Base-by-base conservation (phyloP, 2,797 vertebrate genomes). In the Gymnoscopelus braueri region DNA sequence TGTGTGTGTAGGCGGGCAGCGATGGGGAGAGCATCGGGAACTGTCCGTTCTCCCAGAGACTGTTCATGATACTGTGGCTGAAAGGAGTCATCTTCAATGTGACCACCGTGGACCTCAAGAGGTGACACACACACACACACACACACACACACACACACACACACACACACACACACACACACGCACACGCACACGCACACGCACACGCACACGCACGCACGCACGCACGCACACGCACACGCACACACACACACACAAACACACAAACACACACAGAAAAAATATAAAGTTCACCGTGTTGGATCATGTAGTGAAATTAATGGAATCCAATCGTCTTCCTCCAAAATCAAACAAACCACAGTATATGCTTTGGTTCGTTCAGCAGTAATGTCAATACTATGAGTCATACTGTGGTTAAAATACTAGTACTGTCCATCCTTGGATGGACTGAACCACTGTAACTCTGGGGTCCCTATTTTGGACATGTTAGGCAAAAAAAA, bases 11-110 rank as follows among this genome's bases (percentile, higher is more conserved):
- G 97, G 97, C 97, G 15, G 97, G 97, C 65, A 96, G 93, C 15
- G 96, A 98, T 26, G 97, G 97, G 0, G 96, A 98, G 84, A 96
- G 94, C 62, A 95, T 99, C 6, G 97, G 97, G 0, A 99, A 99
- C 75, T 99, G 97, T 85, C 97, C 97, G 0, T 98, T 99, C 81
- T 99, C 96, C 52, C 97, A 98, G 83, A 95, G 96, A 39, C 95
- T 99, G 61, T 98, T 98, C 19, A 98, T 99, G 97, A 98, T 98
- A 83, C 95, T 99, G 54, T 97, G 96, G 97, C 93, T 99, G 7
- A 99, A 99, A 80, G 96, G 97, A 1, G 95, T 98, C 56, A 94
- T 97, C 80, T 98, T 98, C 82, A 98, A 97, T 1, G 96, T 98
- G 78, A 98, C 97, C 59, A 98, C 96, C 0, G 97, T 99, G 62